Evolutionary conservation across 2,888 invertebrate genomes (phyloP), one percentile per base, ranked within the genome.

Genomic region (Oasisia sp.): DNA sequence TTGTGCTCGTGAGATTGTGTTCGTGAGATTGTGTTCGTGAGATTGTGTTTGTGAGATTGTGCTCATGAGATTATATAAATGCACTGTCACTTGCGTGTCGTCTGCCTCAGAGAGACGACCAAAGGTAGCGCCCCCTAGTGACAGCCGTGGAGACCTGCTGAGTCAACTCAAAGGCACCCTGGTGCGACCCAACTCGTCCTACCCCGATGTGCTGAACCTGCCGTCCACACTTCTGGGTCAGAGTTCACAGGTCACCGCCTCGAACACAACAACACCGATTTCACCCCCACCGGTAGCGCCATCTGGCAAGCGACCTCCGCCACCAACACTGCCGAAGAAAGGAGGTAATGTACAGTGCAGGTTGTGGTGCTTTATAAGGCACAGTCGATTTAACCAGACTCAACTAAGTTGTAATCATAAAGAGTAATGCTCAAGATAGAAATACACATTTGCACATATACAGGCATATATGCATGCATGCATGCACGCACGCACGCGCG

Each of bases 51-150:
- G 38, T 4, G 38, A 38, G 38, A 38, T 38, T 38, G 38, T 38
- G n/a, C n/a, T n/a, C n/a, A n/a, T n/a, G 38, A 38, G 38, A 38
- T 38, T 74, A 74, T 58, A 58, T 58, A 58, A 27, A 58, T 74
- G 27, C 19, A 74, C 5, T 74, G 1, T 74, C 74, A 74, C 27
- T 74, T 74, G 4, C 27, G 27, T 27, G 1, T 74, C 4, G 1
- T 74, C n/a, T 74, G n/a, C 74, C 27, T 74, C 74, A 74, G 74
- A 74, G 74, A 74, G 74, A 74, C 74, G n/a, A 74, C 74, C 74
- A 7, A 74, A 74, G 27, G 74, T 74, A 74, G 74, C 74, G 0
- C 74, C 19, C 74, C n/a, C 74, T 74, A 27, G 74, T 27, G 74
- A 74, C 74, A 74, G n/a, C 27, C 19, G n/a, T 27, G 14, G 74